phyloP scores from a whole-genome alignment of 2,113 vertebrate genomes.

The Puntigrus tetrazona region DNA sequence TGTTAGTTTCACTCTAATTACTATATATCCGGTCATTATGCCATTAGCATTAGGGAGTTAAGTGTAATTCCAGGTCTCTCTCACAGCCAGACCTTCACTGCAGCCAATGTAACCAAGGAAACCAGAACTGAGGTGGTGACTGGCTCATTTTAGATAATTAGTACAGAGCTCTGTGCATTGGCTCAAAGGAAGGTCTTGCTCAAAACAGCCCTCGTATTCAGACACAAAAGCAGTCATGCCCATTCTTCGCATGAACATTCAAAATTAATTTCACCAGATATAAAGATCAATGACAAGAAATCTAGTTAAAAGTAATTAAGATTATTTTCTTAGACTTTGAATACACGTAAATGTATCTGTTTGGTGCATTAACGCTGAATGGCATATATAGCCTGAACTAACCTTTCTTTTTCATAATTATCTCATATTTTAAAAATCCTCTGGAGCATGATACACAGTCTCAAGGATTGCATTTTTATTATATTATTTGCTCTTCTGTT shows the following conservation, averaged over 20 bases:
- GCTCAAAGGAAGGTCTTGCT: slow-evolving; percentile 39
- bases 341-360: neutral
- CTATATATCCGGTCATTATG: slow-evolving; percentile 42
- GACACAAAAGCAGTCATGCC: neutral
- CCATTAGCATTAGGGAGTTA: slow-evolving; percentile 41
- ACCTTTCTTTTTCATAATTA: neutral
- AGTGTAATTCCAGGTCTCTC: slow-evolving; percentile 40
- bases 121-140: slow-evolving; percentile 42
- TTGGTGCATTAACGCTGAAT: neutral
- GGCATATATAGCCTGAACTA: neutral
- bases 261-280: slow-evolving; percentile 32
- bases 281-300: neutral
- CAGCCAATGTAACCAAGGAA: slow-evolving; percentile 51
- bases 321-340: neutral
- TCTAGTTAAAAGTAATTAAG: neutral
- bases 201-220: slow-evolving; percentile 28
- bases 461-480: neutral
- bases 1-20: slow-evolving; percentile 47
- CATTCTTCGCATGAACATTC: neutral
- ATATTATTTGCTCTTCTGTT: neutral
- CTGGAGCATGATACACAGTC: neutral
- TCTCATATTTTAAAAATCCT: neutral
- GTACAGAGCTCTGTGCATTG: slow-evolving; percentile 30
- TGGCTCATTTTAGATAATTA: slow-evolving; percentile 46
- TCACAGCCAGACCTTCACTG: slow-evolving; percentile 35